Evolutionary conservation across 2,113 vertebrate genomes (phyloP), one percentile per base, ranked within the genome.

Genomic region (Spea multiplicata): DNA sequence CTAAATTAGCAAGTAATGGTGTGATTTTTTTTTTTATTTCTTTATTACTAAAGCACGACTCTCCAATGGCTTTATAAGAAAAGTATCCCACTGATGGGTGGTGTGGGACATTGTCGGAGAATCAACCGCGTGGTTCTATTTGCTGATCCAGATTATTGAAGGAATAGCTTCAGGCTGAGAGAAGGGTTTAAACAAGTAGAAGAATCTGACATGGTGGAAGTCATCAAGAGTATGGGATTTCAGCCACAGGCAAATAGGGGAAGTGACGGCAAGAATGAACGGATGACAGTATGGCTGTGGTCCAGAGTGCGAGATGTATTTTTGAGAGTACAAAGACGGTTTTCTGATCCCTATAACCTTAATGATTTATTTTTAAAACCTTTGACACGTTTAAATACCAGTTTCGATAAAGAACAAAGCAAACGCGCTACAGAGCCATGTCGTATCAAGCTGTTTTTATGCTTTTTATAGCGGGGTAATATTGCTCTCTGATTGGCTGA

Each of bases 161-260:
- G 64, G 73, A 65, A 66, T 79, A 47, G 70, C 77, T 72, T 50
- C 57, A n/a, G 30, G 71, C 68, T 30, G 7, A 44, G 65, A 66
- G 64, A 14, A 16, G 69, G 50, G 69, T 65, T 78, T 68, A 78
- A 78, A 78, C 61, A 67, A 79, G 71, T 47, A 44, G 8, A 76
- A 47, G 67, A 66, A 66, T 73, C 61, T 79, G 77, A 67, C 66
- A 72, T 73, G 49, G 61, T 66, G 76, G 68, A 78, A 72, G 61
- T 72, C 67, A 73, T 79, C 77, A 79, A 71, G 49, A 45, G 62
- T 66, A 79, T 79, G 70, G 66, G 70, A 66, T 78, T 78, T 55
- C 77, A 50, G 70, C 77, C 62, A 16, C 16, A 72, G 76, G 76
- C 50, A 49, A 72, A 52, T 6, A 66, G 49, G 71, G 61, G 49